Percentiles rank a stretch among this genome's conserved stretches.
phyloP scores from a whole-genome alignment of 2,113 vertebrate species.

The Chlorocebus sabaeus region DNA sequence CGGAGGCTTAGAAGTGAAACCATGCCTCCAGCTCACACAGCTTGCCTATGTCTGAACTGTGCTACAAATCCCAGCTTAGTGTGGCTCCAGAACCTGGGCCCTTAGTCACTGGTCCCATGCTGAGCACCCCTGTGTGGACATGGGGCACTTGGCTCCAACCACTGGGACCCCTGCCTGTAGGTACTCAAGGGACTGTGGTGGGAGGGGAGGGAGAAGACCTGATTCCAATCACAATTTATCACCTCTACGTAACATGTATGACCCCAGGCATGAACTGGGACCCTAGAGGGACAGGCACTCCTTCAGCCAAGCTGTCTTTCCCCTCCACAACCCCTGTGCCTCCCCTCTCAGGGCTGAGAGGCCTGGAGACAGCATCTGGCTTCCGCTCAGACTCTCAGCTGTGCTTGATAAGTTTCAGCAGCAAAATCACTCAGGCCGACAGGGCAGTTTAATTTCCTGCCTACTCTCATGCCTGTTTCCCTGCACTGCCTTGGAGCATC shows the following conservation, averaged over 20 bases:
- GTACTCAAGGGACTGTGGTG: not conserved
- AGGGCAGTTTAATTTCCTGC: not conserved
- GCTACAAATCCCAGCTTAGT: not conserved
- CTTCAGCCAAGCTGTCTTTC: not conserved
- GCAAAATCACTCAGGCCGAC: not conserved
- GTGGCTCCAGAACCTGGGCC: not conserved
- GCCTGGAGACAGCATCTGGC: not conserved
- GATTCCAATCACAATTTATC: not conserved
- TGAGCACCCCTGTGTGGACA: not conserved
- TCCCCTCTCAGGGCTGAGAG: not conserved
- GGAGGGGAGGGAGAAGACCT: not conserved
- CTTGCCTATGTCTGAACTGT: accelerated
- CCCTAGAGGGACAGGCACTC: not conserved
- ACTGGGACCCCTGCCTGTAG: not conserved
- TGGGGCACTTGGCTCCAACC: not conserved
- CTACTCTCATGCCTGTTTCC: not conserved
- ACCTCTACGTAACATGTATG: not conserved
- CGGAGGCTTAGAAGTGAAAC: not conserved
- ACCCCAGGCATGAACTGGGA: not conserved
- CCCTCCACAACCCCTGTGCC: not conserved
- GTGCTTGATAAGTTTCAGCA: not conserved
- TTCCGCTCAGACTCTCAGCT: not conserved
- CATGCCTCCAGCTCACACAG: not conserved
- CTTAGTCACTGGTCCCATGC: not conserved
- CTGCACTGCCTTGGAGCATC: not conserved